Percentiles rank a stretch among this genome's conserved stretches.
Conservation (phyloP, 2,888 invertebrate genomes). For the Cancer borealis region DNA sequence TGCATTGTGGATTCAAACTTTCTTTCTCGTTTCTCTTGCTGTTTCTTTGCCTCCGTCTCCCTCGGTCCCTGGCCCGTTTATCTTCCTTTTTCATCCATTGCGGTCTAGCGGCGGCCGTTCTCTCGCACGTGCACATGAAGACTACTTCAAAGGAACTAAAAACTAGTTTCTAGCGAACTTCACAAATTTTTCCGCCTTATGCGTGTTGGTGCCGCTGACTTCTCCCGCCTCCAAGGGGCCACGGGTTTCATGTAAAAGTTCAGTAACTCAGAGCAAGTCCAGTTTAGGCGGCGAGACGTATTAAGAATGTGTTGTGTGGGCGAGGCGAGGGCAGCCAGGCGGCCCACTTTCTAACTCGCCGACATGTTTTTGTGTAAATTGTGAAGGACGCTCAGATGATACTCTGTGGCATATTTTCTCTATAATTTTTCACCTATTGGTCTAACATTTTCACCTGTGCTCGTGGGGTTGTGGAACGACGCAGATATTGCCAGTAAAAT, state of each 20-base stretch:
- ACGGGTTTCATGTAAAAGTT: neutral
- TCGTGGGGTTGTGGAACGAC: neutral
- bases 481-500: neutral
- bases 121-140: neutral
- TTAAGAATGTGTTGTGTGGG: conserved; percentile 1
- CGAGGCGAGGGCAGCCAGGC: neutral
- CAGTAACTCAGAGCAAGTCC: neutral
- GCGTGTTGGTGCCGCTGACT: neutral
- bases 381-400: neutral
- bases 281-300: neutral
- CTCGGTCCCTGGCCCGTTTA: neutral
- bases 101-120: neutral
- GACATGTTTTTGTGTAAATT: conserved; percentile 7
- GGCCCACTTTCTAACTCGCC: conserved; percentile 1
- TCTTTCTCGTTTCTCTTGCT: conserved; percentile 16
- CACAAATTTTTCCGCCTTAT: neutral
- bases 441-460: neutral
- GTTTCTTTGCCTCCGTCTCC: neutral
- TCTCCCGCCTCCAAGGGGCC: neutral
- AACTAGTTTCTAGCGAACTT: neutral
- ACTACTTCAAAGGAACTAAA: neutral
- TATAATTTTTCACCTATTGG: neutral
- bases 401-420: neutral
- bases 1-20: neutral
- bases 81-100: neutral